Conservation (phyloP, 2,113 vertebrate genomes). For the Gopherus evgoodei region DNA sequence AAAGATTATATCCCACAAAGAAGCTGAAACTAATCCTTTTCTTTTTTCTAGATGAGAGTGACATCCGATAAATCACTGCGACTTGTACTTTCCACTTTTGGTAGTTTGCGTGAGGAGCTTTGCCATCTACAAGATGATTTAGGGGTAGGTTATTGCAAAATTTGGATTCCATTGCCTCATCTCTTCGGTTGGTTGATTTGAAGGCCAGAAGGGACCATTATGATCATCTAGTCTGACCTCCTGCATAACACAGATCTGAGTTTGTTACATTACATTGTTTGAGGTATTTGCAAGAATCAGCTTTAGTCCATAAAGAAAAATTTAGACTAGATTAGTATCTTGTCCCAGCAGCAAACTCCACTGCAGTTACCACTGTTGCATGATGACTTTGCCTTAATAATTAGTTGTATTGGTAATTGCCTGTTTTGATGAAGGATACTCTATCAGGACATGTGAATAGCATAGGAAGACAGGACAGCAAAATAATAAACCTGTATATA, state of each 20-base stretch:
- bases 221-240: background rate
- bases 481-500: background rate
- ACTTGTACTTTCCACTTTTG: constrained; percentile 93
- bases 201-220: background rate
- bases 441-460: background rate
- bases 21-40: background rate
- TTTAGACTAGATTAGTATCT: background rate
- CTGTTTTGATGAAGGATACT: background rate
- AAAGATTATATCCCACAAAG: background rate
- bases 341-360: background rate
- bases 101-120: constrained; percentile 91
- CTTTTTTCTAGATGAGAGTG: constrained; percentile 84
- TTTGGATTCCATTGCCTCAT: background rate
- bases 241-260: background rate
- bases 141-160: constrained; percentile 75
- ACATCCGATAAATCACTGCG: constrained; percentile 93
- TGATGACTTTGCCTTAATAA: background rate
- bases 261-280: background rate
- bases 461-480: background rate
- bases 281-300: background rate
- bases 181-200: background rate
- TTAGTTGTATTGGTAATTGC: background rate
- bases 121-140: constrained; percentile 92
- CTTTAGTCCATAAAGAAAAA: background rate
- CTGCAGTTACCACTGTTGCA: background rate